A percentile compares a stretch with the other conserved stretches of the same genome.
These are phyloP conservation scores for Xenopus petersii DNA, from an alignment of 2,797 vertebrate species.

Conservation along the genomic window DNA sequence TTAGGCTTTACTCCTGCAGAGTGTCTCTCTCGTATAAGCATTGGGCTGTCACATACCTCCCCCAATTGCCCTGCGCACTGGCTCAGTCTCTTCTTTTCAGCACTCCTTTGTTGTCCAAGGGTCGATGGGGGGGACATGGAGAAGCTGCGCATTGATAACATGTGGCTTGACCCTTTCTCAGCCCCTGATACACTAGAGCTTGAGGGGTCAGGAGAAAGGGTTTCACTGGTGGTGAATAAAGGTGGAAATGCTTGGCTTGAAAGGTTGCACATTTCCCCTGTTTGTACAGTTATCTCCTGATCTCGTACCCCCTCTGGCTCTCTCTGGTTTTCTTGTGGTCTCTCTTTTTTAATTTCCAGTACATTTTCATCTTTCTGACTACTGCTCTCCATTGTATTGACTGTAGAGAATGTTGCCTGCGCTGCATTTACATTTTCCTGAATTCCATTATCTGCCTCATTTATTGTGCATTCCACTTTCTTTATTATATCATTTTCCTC, in stretches of 20 bases:
- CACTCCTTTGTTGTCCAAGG: conserved; percentile 57
- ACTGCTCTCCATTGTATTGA: background rate
- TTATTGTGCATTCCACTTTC: background rate
- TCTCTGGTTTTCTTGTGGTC: background rate
- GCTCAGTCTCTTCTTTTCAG: conserved; percentile 47
- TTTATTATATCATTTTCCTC: background rate
- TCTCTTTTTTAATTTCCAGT: background rate
- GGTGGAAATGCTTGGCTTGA: background rate
- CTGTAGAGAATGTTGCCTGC: background rate
- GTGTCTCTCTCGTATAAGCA: conserved; percentile 6
- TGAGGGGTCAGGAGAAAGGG: background rate
- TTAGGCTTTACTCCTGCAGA: conserved; percentile 44
- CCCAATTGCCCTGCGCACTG: conserved; percentile 54
- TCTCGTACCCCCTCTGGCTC: background rate
- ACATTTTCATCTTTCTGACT: background rate
- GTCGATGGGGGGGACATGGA: conserved; percentile 50
- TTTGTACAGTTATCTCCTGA: background rate
- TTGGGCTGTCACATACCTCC: conserved; percentile 31
- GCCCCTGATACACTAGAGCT: conserved; percentile 8
- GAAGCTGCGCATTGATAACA: conserved; percentile 25
- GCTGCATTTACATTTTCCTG: background rate
- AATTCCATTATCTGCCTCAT: background rate
- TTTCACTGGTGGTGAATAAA: conserved; percentile 1
- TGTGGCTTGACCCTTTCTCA: conserved; percentile 3
- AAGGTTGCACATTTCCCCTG: background rate